Conservation (phyloP, 2,888 invertebrate species). For the Syrphus vitripennis region DNA sequence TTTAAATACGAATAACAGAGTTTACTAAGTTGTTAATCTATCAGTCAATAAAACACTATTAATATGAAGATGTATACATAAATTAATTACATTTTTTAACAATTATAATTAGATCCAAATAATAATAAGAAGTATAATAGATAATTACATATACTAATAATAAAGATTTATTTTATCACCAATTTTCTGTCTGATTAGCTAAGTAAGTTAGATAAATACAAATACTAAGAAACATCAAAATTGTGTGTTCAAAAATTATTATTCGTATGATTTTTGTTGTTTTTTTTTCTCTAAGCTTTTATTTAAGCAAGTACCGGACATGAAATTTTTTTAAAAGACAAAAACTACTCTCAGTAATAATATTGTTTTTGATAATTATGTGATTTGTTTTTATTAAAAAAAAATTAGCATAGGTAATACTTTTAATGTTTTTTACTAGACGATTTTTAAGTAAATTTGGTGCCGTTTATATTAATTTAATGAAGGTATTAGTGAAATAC, state of each 20-base stretch:
- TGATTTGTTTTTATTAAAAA: constrained; percentile 16
- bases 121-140: constrained; percentile 8
- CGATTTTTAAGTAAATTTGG: constrained; percentile 23
- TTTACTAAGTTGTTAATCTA: constrained; percentile 77
- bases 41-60: constrained; percentile 77
- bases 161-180: constrained; percentile 49
- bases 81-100: constrained; percentile 70
- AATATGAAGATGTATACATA: constrained; percentile 70
- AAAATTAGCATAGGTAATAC: constrained; percentile 46
- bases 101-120: constrained; percentile 71
- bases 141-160: constrained; percentile 25
- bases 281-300: background rate
- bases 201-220: constrained; percentile 39
- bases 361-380: constrained; percentile 26
- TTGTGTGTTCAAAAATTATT: background rate
- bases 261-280: constrained; percentile 6
- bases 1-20: constrained; percentile 70
- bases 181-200: constrained; percentile 61
- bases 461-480: constrained; percentile 22
- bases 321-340: background rate
- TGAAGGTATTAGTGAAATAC: background rate
- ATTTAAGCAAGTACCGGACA: background rate
- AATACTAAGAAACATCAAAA: background rate
- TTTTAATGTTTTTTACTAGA: constrained; percentile 44
- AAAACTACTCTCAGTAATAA: constrained; percentile 38